A percentile compares a stretch with the other conserved stretches of the same genome.
Evolutionary conservation across 2,888 invertebrate species (phyloP).

Genomic region (Oscheius sp.): DNA sequence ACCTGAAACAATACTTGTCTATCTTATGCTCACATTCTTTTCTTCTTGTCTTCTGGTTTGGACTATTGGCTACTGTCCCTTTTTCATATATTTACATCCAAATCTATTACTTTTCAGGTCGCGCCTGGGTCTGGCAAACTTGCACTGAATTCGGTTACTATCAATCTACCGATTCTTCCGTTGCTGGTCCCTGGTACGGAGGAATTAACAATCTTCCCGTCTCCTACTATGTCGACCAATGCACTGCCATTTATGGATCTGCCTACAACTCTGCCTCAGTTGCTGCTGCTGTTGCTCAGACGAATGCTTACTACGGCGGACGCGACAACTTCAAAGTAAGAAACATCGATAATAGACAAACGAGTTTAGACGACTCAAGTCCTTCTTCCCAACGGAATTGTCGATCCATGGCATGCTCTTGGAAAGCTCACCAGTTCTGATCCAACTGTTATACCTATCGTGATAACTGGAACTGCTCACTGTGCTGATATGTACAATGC

Average conservation of each 20-base stretch:
- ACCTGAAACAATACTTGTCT: no score
- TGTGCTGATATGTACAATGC: constrained; percentile 12
- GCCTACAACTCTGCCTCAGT: constrained; percentile 42
- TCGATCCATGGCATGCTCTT: constrained; percentile 55
- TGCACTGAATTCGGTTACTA: constrained; percentile 86
- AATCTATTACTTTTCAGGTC: constrained; percentile 69
- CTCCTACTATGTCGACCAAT: constrained; percentile 49
- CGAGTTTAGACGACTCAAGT: constrained; percentile 25
- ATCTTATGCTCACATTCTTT: no score
- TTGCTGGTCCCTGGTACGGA: constrained; percentile 48
- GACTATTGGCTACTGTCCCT: not conserved
- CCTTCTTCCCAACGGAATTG: constrained; percentile 48
- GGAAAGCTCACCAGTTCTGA: constrained; percentile 39
- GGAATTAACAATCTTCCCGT: constrained; percentile 28
- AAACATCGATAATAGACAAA: not conserved
- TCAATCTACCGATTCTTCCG: constrained; percentile 80
- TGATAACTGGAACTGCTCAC: constrained; percentile 34
- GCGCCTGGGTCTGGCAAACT: constrained; percentile 93
- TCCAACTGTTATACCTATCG: constrained; percentile 40
- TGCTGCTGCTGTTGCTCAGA: constrained; percentile 39
- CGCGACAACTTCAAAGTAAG: constrained; percentile 39
- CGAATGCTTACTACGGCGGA: constrained; percentile 56
- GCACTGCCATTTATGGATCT: constrained; percentile 51
- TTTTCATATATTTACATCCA: not conserved
- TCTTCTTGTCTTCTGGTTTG: no score